Base-by-base conservation (phyloP, 2,113 vertebrate genomes). In the Apistogramma diplotaenia region DNA sequence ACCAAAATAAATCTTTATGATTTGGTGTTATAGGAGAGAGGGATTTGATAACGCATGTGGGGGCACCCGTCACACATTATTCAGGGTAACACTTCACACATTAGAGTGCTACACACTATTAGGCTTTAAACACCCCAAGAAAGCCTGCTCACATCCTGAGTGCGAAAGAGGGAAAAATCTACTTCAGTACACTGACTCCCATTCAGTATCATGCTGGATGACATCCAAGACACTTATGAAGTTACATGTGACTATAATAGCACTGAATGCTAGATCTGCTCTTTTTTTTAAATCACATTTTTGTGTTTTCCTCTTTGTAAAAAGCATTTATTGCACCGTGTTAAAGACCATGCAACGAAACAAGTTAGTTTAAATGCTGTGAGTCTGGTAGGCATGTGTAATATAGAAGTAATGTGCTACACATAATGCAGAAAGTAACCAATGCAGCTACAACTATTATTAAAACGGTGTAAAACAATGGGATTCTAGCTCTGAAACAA, bases 51-150 rank as follows among this genome's bases (percentile, higher is more conserved):
- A 74, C 54, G 58, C 8, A 61, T n/a, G 27, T 43, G 58, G 25
- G 19, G 79, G 35, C 18, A 57, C 16, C 10, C 25, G 29, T 67
- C 62, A 67, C 23, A 61, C 23, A 51, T 76, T 56, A 53, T 75
- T 81, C 37, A 33, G 10, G 25, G 51, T 67, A 71, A 27, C 5
- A 4, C 40, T 77, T 78, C 60, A 25, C 73, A 54, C 33, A 56
- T 80, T 76, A 73, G 40, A 27, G 33, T 15, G 31, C 70, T 56
- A 81, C 43, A 75, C 77, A 81, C 49, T n/a, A 46, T 86, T 65
- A 25, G 49, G 74, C 71, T 76, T 79, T 33, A 82, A 59, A 53
- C 51, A 25, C 60, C 5, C 72, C 2, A 53, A 76, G 33, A 35
- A 73, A 53, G 31, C 46, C 60, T 62, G 72, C 74, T 76, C 19